phyloP scores from a whole-genome alignment of 1,140 invertebrate species.

The Cyclina sinensis region DNA sequence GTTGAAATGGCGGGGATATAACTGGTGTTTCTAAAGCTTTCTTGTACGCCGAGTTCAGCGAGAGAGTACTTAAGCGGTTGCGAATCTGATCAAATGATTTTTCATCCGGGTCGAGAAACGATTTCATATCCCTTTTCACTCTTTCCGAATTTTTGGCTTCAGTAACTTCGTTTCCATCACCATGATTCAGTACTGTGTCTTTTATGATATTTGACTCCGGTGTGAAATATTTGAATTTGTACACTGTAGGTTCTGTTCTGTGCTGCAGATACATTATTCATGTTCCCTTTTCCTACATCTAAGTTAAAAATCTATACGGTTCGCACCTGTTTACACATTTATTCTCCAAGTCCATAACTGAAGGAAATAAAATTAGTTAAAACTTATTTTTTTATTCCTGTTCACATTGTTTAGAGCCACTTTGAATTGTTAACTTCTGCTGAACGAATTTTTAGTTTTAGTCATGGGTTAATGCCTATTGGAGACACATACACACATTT shows the following conservation, averaged over 20 bases:
- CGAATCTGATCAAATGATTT: slow-evolving; percentile 50
- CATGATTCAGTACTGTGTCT: background rate
- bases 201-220: background rate
- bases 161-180: background rate
- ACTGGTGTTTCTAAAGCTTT: slow-evolving; percentile 7
- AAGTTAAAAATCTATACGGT: background rate
- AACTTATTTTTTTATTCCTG: background rate
- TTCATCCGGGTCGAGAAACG: slow-evolving; percentile 53
- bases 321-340: background rate
- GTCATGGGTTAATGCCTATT: background rate
- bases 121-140: background rate
- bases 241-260: background rate
- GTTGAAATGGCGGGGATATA: background rate
- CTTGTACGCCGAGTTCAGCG: slow-evolving; percentile 52
- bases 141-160: background rate
- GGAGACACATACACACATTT: background rate
- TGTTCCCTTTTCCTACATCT: background rate
- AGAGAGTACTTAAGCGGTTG: slow-evolving; percentile 45
- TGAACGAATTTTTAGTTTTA: too few species aligned
- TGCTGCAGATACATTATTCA: slow-evolving; percentile 20
- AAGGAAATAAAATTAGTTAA: background rate
- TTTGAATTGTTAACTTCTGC: too few species aligned
- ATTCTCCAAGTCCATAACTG: background rate
- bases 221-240: slow-evolving; percentile 22
- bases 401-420: too few species aligned